phyloP scores from a whole-genome alignment of 2,797 vertebrate genomes.

The Falco novaeseelandiae region DNA sequence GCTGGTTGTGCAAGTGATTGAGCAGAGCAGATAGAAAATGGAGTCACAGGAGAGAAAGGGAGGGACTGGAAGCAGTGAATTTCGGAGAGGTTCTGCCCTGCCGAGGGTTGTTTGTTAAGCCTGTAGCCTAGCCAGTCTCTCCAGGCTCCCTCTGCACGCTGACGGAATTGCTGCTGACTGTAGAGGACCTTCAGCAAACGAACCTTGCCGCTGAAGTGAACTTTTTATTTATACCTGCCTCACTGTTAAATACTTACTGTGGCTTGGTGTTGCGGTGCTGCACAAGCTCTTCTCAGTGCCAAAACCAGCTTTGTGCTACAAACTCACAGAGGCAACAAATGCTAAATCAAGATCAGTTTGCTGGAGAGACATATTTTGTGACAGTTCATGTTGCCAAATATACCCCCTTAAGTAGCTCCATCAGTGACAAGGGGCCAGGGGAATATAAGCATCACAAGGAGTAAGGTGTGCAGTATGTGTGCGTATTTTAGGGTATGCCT shows the following conservation, averaged over 20 bases:
- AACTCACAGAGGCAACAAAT: not conserved
- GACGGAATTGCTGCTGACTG: not conserved
- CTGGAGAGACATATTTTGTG: not conserved
- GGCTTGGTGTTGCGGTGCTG: not conserved
- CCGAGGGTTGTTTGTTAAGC: not conserved
- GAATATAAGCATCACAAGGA: not conserved
- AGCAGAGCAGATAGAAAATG: fast-evolving
- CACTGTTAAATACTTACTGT: not conserved
- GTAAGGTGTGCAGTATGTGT: not conserved
- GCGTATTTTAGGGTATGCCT: not conserved
- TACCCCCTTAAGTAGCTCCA: not conserved
- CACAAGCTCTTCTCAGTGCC: not conserved
- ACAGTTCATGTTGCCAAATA: not conserved
- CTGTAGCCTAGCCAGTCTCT: fast-evolving
- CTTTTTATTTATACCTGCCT: not conserved
- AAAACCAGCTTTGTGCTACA: not conserved
- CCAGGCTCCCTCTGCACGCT: fast-evolving
- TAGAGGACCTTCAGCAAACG: not conserved
- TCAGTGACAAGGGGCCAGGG: not conserved
- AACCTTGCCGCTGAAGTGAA: not conserved
- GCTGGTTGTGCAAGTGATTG: not conserved
- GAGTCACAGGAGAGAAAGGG: not conserved
- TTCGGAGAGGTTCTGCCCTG: not conserved
- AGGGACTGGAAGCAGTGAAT: not conserved
- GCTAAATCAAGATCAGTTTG: not conserved